phyloP scores from a whole-genome alignment of 2,797 vertebrate genomes.

The Odontamblyopus rebecca region DNA sequence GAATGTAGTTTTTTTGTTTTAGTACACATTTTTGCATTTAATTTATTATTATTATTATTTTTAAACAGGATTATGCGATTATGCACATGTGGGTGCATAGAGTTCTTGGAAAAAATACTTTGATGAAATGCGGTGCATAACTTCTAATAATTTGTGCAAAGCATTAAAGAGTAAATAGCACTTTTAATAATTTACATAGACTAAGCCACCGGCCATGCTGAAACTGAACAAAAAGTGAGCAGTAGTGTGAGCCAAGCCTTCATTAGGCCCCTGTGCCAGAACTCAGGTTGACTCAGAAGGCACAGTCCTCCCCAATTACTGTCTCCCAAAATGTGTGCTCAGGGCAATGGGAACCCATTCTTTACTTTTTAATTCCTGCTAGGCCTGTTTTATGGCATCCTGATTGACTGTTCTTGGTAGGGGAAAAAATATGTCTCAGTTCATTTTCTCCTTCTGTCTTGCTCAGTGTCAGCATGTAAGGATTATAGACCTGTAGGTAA shows the following conservation, averaged over 20 bases:
- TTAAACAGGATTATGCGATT: no score
- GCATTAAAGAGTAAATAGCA: constrained; percentile 45
- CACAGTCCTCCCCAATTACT: constrained; percentile 71
- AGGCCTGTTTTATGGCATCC: constrained; percentile 42
- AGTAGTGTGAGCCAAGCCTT: constrained; percentile 58
- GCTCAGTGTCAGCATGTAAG: constrained; percentile 34
- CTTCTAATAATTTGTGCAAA: constrained; percentile 37
- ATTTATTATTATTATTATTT: not conserved
- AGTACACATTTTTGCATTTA: not conserved
- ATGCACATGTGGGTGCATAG: not conserved
- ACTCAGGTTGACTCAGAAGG: constrained; percentile 54
- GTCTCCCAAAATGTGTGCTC: constrained; percentile 55
- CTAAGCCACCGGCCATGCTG: constrained; percentile 22
- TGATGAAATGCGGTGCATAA: constrained; percentile 41
- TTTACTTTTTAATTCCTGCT: constrained; percentile 68
- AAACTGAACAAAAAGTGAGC: constrained; percentile 54
- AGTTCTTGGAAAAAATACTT: constrained; percentile 41
- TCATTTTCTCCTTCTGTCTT: constrained; percentile 41
- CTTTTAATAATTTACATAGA: constrained; percentile 55
- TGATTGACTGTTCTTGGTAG: constrained; percentile 60
- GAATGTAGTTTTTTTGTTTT: no score
- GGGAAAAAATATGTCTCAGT: constrained; percentile 56
- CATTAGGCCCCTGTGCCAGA: constrained; percentile 47
- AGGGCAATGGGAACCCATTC: constrained; percentile 58
- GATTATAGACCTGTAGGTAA: constrained; percentile 32